A percentile compares a stretch with the other conserved stretches of the same genome.
Conservation (phyloP, 2,797 vertebrate species). For the Euthynnus affinis region DNA sequence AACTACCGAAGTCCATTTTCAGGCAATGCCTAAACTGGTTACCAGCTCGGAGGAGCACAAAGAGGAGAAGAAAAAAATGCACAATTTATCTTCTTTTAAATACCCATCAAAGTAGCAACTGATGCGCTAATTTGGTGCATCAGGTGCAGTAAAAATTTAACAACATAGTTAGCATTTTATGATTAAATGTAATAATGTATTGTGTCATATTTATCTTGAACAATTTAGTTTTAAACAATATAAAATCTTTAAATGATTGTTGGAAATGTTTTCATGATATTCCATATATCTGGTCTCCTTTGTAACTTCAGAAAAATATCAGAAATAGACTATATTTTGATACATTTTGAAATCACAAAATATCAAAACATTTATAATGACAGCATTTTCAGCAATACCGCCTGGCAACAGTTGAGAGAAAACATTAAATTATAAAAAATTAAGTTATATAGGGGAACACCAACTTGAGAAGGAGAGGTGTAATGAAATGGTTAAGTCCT, state of each 20-base stretch:
- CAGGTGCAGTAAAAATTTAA: constrained; percentile 6
- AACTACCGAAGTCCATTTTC: constrained; percentile 1
- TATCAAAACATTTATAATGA: background rate
- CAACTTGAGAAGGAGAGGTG: background rate
- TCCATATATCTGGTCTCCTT: background rate
- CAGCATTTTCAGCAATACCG: background rate
- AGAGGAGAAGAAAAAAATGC: background rate
- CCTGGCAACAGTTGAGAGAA: background rate
- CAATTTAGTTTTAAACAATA: background rate
- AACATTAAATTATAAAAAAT: background rate
- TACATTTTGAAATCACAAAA: background rate
- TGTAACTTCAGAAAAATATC: background rate
- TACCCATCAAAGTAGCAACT: background rate
- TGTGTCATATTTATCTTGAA: constrained; percentile 12
- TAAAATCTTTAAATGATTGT: background rate
- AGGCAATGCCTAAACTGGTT: constrained; percentile 14
- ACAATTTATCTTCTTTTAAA: background rate
- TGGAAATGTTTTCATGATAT: background rate
- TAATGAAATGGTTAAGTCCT: background rate
- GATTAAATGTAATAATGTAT: background rate
- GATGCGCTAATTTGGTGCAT: background rate
- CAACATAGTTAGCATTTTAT: background rate
- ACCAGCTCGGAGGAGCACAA: background rate
- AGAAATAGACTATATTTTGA: background rate
- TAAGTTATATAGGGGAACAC: background rate